phyloP scores from a whole-genome alignment of 1,140 invertebrate genomes.

The Sycophila sp. region DNA sequence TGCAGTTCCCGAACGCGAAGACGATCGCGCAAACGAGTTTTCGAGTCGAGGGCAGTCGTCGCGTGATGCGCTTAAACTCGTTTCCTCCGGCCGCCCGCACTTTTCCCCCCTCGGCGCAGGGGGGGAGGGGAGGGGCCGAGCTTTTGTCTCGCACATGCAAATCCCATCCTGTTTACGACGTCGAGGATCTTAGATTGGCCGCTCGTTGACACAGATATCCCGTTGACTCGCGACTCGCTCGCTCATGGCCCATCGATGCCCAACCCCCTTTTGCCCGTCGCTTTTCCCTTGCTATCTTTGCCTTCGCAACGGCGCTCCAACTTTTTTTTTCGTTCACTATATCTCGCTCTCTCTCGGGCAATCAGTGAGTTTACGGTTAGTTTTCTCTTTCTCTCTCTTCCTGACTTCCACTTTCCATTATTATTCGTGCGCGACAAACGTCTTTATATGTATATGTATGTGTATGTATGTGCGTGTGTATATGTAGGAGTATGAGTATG shows the following conservation, averaged over 20 bases:
- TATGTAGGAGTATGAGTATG: too few species aligned
- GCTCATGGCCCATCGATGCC: conserved; percentile 22
- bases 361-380: too few species aligned
- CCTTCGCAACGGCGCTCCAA: background rate
- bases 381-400: too few species aligned
- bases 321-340: background rate
- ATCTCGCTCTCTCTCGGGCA: too few species aligned
- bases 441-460: too few species aligned
- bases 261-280: conserved; percentile 2
- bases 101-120: conserved; percentile 4
- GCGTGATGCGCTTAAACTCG: conserved; percentile 30
- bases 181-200: too few species aligned
- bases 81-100: conserved; percentile 36
- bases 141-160: background rate
- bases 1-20: background rate
- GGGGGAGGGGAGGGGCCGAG: background rate
- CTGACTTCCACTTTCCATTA: too few species aligned
- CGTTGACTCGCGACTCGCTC: background rate
- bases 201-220: conserved; percentile 34
- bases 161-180: background rate
- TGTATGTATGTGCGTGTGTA: too few species aligned
- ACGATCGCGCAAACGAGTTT: conserved; percentile 26
- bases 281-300: background rate
- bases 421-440: background rate
- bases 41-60: background rate